phyloP scores from a whole-genome alignment of 1,140 invertebrate species.

The Drosophila tristis region DNA sequence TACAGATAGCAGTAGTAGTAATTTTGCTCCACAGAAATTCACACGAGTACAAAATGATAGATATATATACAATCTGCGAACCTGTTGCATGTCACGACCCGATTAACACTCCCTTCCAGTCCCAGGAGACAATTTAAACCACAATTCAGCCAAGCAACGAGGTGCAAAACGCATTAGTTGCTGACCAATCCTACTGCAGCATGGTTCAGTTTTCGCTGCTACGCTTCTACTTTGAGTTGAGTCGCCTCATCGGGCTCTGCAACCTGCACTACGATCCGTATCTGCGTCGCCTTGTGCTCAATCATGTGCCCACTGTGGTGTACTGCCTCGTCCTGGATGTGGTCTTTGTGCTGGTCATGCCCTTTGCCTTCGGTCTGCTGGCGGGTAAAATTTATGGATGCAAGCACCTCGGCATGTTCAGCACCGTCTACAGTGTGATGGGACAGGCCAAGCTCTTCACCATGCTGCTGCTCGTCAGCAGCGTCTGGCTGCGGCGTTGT shows the following conservation, averaged over 20 bases:
- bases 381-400: conserved; percentile 36
- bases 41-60: not conserved
- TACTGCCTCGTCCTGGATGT: conserved; percentile 53
- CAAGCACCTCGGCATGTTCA: conserved; percentile 36
- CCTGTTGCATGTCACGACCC: conserved; percentile 28
- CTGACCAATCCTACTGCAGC: not conserved
- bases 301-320: conserved; percentile 21
- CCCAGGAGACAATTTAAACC: conserved; percentile 2
- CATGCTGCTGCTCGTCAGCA: conserved; percentile 22
- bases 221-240: conserved; percentile 37
- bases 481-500: conserved; percentile 29
- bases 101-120: not conserved
- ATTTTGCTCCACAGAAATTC: too few species aligned
- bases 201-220: conserved; percentile 22
- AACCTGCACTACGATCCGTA: conserved; percentile 40
- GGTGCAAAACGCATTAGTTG: not conserved
- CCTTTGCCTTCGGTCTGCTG: conserved; percentile 22
- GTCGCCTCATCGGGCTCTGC: conserved; percentile 43
- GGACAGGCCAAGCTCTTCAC: conserved; percentile 16
- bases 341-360: conserved; percentile 42
- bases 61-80: not conserved
- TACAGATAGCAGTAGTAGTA: too few species aligned
- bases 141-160: too few species aligned
- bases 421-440: conserved; percentile 40
- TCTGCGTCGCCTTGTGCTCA: not conserved